phyloP scores from a whole-genome alignment of 2,113 vertebrate species.

The Sprattus sprattus region DNA sequence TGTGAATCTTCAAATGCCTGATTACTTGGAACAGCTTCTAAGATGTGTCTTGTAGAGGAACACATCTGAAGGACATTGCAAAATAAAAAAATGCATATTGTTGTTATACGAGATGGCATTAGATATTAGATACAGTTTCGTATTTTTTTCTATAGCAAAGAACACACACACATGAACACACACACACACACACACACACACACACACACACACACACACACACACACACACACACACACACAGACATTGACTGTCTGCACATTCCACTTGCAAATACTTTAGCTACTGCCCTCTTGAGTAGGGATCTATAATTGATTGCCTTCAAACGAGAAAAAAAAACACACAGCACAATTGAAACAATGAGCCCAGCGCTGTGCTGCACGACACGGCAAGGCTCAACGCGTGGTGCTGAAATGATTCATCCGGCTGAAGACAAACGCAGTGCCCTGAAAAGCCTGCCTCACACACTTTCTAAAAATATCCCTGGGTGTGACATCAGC shows the following conservation, averaged over 20 bases:
- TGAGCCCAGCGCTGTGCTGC: neutral
- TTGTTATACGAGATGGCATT: neutral
- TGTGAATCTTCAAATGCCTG: neutral
- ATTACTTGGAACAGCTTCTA: neutral
- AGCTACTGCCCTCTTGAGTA: neutral
- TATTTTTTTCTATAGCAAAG: neutral
- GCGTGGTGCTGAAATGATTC: neutral
- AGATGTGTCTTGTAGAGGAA: neutral
- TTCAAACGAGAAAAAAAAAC: neutral
- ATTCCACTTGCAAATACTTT: neutral
- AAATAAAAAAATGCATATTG: too few species aligned
- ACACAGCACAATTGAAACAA: neutral
- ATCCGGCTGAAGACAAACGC: neutral
- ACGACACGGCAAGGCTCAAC: neutral
- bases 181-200: neutral
- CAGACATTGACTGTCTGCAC: neutral
- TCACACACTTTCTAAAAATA: conserved; percentile 66
- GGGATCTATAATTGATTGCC: conserved; percentile 8
- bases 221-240: neutral
- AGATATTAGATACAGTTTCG: neutral
- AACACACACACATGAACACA: neutral
- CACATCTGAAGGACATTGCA: too few species aligned
- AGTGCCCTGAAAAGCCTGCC: conserved; percentile 22
- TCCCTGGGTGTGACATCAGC: conserved; percentile 64
- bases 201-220: neutral